These are phyloP conservation scores for Microcebus murinus DNA, from an alignment of 2,113 vertebrate genomes.

Conservation along the genomic window DNA sequence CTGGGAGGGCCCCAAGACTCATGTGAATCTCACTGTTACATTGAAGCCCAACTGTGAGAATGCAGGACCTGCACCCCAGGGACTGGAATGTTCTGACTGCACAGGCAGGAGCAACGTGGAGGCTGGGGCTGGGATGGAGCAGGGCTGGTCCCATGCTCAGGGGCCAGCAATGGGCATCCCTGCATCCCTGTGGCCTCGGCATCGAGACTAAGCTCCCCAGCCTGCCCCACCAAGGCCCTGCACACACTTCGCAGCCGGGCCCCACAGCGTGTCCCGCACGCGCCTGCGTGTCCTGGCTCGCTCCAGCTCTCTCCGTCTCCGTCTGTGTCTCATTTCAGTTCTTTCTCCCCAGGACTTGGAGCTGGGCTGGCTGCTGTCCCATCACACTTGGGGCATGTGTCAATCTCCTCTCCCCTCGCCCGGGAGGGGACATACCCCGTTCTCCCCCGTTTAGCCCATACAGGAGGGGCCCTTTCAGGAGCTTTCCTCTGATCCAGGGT, in stretches of 20 bases:
- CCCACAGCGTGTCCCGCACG: too few relatives aligned
- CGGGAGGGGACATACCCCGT: neutral
- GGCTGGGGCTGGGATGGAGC: neutral
- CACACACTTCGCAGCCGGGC: accelerated
- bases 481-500: neutral
- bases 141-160: neutral
- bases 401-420: too few relatives aligned
- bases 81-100: neutral
- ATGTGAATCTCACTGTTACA: neutral
- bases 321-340: neutral
- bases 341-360: neutral
- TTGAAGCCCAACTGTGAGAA: neutral
- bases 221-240: neutral
- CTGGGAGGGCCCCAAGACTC: neutral
- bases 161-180: neutral
- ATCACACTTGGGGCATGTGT: neutral
- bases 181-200: neutral
- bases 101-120: neutral
- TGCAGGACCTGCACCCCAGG: neutral
- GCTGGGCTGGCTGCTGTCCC: neutral
- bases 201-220: neutral
- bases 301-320: neutral
- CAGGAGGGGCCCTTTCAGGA: neutral
- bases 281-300: neutral
- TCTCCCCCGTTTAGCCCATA: neutral